Evolutionary conservation across 2,797 vertebrate species (phyloP).

Genomic region (Percopsis omiscomaycus): DNA sequence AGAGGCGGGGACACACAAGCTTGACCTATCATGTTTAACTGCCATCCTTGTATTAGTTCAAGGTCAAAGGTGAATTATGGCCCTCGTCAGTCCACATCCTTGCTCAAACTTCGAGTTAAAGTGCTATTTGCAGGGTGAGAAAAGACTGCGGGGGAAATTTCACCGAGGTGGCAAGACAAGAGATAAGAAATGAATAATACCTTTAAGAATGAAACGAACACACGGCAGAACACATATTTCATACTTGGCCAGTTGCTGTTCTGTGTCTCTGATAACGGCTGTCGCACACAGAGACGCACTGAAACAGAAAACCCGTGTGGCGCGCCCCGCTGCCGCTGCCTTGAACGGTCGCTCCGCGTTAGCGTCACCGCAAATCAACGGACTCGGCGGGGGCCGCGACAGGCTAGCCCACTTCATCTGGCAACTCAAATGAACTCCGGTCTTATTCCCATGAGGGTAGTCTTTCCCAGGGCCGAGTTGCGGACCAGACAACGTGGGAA

Average conservation of each 20-base stretch:
- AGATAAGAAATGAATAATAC: background rate
- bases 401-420: constrained; percentile 30
- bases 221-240: background rate
- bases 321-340: constrained; percentile 41
- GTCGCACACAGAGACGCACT: constrained; percentile 35
- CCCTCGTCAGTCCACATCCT: constrained; percentile 38
- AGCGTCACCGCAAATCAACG: constrained; percentile 60
- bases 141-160: background rate
- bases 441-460: constrained; percentile 40
- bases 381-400: constrained; percentile 32
- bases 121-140: constrained; percentile 6
- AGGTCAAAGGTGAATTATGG: constrained; percentile 51
- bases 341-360: constrained; percentile 42
- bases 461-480: constrained; percentile 49
- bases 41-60: constrained; percentile 31
- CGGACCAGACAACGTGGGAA: background rate
- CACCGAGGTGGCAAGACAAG: background rate
- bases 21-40: constrained; percentile 48
- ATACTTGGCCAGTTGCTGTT: background rate
- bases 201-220: background rate
- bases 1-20: constrained; percentile 29
- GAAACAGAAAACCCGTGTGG: constrained; percentile 53
- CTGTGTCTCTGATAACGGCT: background rate
- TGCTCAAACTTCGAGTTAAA: constrained; percentile 3
- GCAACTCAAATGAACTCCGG: constrained; percentile 34